Base-by-base conservation (phyloP, 2,797 vertebrate species). In the Anas acuta region DNA sequence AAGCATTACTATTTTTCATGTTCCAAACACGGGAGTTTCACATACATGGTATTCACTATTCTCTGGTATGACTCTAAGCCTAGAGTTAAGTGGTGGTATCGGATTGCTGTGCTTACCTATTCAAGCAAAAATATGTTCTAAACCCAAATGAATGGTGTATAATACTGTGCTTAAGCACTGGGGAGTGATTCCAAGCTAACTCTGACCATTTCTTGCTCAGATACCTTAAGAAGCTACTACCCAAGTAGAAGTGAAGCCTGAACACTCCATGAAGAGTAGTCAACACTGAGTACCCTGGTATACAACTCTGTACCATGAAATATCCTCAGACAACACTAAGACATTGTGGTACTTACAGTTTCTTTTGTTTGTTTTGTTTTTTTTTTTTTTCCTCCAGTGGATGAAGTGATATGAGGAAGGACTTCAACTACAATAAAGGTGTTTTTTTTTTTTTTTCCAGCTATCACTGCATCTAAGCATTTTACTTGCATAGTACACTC, bases 401-500 rank as follows among this genome's bases (percentile, higher is more conserved):
- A 80, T 77, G 53, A 87, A 91, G 35, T 28, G 30, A 83, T n/a
- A 80, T 58, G 57, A 84, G 90, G 81, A 90, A 93, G 66, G 91
- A 81, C 51, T 62, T 84, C n/a, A 71, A 74, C 35, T 51, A 82
- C 66, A 89, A 54, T 19, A 43, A 84, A 77, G 30, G 33, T 33
- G 47, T n/a, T 13, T 49, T 49, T 49, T 7, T 19, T 39, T 62
- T 74, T 65, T 66, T 53, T 37, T 30, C 39, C 25, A 86, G 35
- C 70, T 90, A 69, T 62, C 49, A 85, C 92, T 83, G 49, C 72
- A 91, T 60, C 79, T 89, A 93, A 95, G 87, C 65, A 41, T 35
- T 92, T 33, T 71, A 76, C 90, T 93, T 96, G 92, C 97, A 97
- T 62, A 96, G 95, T 35, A 88, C 89, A 84, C 86, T 93, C 90